phyloP scores from a whole-genome alignment of 2,113 vertebrate genomes.

The Cephalopterus ornatus region DNA sequence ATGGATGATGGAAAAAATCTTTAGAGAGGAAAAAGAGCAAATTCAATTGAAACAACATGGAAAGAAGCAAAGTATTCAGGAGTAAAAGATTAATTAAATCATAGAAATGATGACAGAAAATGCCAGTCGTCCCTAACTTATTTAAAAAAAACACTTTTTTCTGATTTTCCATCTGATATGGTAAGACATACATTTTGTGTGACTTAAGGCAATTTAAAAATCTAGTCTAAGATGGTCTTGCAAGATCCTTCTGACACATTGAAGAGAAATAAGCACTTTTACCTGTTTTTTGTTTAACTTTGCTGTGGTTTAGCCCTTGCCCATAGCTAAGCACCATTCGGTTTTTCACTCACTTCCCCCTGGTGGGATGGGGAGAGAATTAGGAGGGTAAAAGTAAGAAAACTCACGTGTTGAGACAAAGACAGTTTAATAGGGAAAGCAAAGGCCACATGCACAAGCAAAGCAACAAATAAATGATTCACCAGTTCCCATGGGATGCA shows the following conservation, averaged over 20 bases:
- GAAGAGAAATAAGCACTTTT: too few species aligned
- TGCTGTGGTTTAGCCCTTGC: neutral
- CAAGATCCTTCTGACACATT: neutral
- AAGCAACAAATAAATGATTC: neutral
- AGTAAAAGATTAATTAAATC: too few species aligned
- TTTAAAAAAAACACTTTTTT: too few species aligned
- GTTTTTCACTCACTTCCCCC: neutral
- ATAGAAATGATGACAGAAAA: too few species aligned
- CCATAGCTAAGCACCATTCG: neutral
- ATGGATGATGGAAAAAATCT: too few species aligned
- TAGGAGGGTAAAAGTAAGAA: neutral
- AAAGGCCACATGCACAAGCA: neutral
- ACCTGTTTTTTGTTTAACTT: neutral
- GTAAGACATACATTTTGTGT: too few species aligned
- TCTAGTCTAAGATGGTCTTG: neutral
- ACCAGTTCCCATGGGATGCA: rapidly evolving
- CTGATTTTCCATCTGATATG: too few species aligned
- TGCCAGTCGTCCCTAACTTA: too few species aligned
- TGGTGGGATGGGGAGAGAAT: neutral
- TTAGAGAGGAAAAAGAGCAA: too few species aligned
- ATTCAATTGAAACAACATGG: too few species aligned
- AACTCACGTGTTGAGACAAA: neutral
- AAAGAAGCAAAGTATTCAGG: too few species aligned
- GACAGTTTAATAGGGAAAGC: neutral
- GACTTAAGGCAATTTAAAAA: too few species aligned